These are phyloP conservation scores for Diadophis punctatus DNA, from an alignment of 2,113 vertebrate species.

Conservation along the genomic window DNA sequence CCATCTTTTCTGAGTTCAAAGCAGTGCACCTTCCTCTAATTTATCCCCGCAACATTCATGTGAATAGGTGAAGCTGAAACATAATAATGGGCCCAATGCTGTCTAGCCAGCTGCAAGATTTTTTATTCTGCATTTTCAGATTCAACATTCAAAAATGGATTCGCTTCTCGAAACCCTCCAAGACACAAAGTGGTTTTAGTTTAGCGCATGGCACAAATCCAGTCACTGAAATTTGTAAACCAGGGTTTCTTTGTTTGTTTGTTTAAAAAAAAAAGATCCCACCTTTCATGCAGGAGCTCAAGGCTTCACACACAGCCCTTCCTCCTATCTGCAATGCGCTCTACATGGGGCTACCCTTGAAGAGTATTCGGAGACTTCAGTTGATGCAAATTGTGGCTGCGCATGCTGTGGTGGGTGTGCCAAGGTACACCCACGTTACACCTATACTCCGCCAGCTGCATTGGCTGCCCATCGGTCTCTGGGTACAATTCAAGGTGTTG, in stretches of 20 bases:
- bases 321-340: too few relatives aligned
- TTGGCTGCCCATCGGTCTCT: too few relatives aligned
- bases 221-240: neutral
- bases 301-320: neutral
- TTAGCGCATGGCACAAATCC: neutral
- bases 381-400: too few relatives aligned
- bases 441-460: too few relatives aligned
- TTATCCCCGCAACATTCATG: neutral
- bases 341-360: too few relatives aligned
- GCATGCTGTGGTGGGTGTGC: too few relatives aligned
- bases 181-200: neutral
- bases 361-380: too few relatives aligned
- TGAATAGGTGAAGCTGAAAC: neutral
- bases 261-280: neutral
- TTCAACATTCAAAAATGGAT: neutral
- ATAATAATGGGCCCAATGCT: neutral
- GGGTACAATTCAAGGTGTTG: too few relatives aligned
- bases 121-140: neutral
- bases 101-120: neutral
- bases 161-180: neutral
- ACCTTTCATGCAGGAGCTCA: neutral
- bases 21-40: neutral
- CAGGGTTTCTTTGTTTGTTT: neutral
- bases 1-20: neutral
- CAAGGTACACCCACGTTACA: too few relatives aligned